Evolutionary conservation across 2,888 invertebrate species (phyloP).

Genomic region (Euzophera pinguis): DNA sequence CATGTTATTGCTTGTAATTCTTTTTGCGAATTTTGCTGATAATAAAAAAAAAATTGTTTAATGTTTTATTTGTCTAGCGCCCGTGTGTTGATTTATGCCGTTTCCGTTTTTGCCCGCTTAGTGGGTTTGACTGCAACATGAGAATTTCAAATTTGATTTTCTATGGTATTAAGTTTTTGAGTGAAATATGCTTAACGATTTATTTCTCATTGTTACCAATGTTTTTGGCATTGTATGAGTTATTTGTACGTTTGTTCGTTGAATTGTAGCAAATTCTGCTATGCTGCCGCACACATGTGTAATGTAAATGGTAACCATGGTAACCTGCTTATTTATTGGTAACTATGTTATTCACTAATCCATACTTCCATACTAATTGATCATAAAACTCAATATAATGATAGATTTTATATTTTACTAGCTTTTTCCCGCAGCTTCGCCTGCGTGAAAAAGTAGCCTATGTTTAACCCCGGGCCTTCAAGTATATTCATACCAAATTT

Average conservation of each 20-base stretch:
- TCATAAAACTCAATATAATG: no score
- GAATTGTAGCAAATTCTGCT: not conserved
- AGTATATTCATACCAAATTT: no score
- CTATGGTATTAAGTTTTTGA: constrained; percentile 45
- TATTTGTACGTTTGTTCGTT: constrained; percentile 1
- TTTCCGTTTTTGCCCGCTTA: constrained; percentile 63
- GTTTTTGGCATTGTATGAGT: constrained; percentile 15
- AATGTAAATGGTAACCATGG: not conserved
- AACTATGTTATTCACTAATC: no score
- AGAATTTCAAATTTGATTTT: constrained; percentile 37
- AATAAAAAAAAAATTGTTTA: constrained; percentile 45
- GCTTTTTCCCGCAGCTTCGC: no score
- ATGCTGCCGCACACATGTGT: not conserved
- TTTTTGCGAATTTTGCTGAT: constrained; percentile 70
- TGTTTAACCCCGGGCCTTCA: no score
- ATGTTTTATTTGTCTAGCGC: constrained; percentile 68
- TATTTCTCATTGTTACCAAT: constrained; percentile 42
- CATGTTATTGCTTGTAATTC: constrained; percentile 78
- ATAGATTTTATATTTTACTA: no score
- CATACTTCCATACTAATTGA: no score
- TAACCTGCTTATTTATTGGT: no score
- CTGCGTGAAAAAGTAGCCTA: no score
- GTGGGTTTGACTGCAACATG: constrained; percentile 62
- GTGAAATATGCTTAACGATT: constrained; percentile 47
- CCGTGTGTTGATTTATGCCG: constrained; percentile 63